Evolutionary conservation across 1,140 invertebrate genomes (phyloP).

Genomic region (Muscidifurax raptorellus): DNA sequence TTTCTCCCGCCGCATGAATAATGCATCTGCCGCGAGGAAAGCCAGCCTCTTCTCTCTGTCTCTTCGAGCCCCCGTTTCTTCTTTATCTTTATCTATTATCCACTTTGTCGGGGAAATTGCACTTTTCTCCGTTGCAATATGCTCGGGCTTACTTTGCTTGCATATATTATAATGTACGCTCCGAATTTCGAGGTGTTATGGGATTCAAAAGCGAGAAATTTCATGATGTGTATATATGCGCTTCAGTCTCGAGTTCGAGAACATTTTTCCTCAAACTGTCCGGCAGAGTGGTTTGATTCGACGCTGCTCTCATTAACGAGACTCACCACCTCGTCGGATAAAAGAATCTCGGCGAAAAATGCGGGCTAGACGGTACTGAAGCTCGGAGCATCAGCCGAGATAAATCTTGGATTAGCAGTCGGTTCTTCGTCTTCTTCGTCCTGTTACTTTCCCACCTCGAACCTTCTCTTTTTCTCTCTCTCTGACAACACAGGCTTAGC

Average conservation of each 20-base stretch:
- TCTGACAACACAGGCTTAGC: constrained; percentile 67
- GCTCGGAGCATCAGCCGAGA: constrained; percentile 57
- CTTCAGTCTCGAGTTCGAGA: too few species aligned
- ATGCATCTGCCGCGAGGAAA: constrained; percentile 68
- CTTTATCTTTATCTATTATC: constrained; percentile 55
- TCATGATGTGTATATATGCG: too few species aligned
- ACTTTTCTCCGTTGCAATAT: constrained; percentile 7
- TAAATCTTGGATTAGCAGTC: constrained; percentile 73
- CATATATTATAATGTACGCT: too few species aligned
- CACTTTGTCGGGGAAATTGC: constrained; percentile 36
- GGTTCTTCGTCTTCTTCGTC: constrained; percentile 55
- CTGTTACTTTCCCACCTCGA: constrained; percentile 47
- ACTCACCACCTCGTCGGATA: neutral
- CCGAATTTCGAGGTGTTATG: too few species aligned
- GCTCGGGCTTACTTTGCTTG: neutral
- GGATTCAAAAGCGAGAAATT: too few species aligned
- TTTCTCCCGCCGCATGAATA: constrained; percentile 74
- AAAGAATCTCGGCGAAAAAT: constrained; percentile 37
- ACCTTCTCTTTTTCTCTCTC: constrained; percentile 49
- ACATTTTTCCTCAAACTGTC: neutral
- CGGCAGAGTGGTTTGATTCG: neutral
- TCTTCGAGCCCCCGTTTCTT: constrained; percentile 47
- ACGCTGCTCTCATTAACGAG: constrained; percentile 11
- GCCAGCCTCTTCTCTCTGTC: constrained; percentile 57
- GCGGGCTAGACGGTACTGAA: constrained; percentile 33